phyloP scores from a whole-genome alignment of 2,113 vertebrate genomes.

The Suricata suricatta region DNA sequence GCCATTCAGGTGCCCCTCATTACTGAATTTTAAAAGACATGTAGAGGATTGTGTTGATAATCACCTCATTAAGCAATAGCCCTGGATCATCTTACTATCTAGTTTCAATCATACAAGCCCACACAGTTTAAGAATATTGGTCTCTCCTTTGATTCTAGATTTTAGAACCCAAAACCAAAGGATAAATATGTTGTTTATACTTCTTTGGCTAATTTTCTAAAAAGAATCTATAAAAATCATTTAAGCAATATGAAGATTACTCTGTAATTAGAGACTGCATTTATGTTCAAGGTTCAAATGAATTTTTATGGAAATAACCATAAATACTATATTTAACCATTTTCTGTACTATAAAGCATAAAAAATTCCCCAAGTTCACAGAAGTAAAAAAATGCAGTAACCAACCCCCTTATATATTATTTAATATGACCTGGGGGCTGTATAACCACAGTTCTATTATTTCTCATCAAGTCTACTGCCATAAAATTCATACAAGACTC shows the following conservation, averaged over 20 bases:
- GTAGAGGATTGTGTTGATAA: not conserved
- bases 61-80: not conserved
- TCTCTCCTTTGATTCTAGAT: not conserved
- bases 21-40: conserved; percentile 23
- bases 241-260: not conserved
- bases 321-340: not conserved
- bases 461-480: not conserved
- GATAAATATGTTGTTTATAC: not conserved
- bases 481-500: conserved; percentile 12
- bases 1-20: not conserved
- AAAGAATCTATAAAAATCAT: not conserved
- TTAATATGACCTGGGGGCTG: not conserved
- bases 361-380: not conserved
- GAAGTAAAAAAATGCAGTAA: not conserved
- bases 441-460: not conserved
- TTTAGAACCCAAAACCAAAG: not conserved
- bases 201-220: not conserved
- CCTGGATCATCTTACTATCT: not conserved
- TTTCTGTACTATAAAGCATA: not conserved
- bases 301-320: not conserved
- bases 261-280: not conserved
- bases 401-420: not conserved
- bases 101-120: not conserved
- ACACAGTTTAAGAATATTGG: not conserved
- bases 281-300: not conserved